phyloP scores from a whole-genome alignment of 1,140 invertebrate genomes.

The Linepithema humile region DNA sequence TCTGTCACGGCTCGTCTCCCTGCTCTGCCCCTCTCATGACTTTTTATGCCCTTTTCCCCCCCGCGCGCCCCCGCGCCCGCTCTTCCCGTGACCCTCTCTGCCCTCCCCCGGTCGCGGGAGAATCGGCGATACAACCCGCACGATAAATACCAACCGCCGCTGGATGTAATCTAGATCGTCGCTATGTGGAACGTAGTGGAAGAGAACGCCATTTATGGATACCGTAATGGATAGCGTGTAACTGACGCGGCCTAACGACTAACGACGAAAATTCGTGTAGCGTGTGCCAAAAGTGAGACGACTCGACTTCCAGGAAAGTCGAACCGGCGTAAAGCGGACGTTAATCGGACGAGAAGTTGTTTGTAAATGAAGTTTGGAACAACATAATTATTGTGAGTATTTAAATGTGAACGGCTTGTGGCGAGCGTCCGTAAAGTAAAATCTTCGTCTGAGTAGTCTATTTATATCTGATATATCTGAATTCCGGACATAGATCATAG shows the following conservation, averaged over 20 bases:
- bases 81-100: background rate
- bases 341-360: background rate
- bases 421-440: too few relatives aligned
- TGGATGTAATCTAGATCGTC: constrained; percentile 54
- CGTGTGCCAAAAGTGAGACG: constrained; percentile 5
- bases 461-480: background rate
- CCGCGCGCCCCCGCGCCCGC: constrained; percentile 15
- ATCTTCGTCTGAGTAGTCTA: background rate
- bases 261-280: constrained; percentile 33
- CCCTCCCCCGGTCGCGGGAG: constrained; percentile 12
- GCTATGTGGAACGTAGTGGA: constrained; percentile 50
- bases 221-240: constrained; percentile 51
- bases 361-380: too few relatives aligned
- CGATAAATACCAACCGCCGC: constrained; percentile 41
- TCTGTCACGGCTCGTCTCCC: constrained; percentile 53
- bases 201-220: constrained; percentile 55
- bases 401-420: too few relatives aligned
- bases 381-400: too few relatives aligned
- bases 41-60: constrained; percentile 38
- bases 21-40: constrained; percentile 26
- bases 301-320: background rate
- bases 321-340: background rate
- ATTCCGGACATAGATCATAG: constrained; percentile 27
- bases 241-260: constrained; percentile 42
- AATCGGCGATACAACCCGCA: constrained; percentile 61